These are phyloP conservation scores for Megalops cyprinoides DNA, from an alignment of 2,797 vertebrate genomes.

Conservation along the genomic window DNA sequence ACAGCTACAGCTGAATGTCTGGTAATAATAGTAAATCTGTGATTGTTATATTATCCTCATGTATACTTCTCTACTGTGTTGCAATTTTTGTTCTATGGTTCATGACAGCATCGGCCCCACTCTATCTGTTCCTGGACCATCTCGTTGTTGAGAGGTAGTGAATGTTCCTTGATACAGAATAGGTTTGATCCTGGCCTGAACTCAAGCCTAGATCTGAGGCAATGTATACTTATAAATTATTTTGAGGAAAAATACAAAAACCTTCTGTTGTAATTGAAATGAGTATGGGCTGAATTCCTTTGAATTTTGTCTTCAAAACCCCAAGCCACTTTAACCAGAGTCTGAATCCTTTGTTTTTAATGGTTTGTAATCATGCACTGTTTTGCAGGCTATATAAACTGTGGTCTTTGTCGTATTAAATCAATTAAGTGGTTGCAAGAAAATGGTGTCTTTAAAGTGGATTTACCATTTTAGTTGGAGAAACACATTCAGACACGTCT, in stretches of 20 bases:
- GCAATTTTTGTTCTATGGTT: neutral
- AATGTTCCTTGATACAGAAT: conserved; percentile 45
- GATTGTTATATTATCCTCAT: too few species aligned
- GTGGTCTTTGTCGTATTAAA: neutral
- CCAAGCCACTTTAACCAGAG: neutral
- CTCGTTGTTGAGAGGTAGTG: conserved; percentile 47
- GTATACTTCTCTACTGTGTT: too few species aligned
- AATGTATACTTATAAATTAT: neutral
- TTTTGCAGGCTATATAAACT: neutral
- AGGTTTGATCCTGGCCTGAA: conserved; percentile 40
- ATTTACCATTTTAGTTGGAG: too few species aligned
- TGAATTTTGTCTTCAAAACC: neutral
- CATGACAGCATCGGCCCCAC: neutral
- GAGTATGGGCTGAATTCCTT: neutral
- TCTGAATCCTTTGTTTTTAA: neutral
- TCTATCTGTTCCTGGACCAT: conserved; percentile 31
- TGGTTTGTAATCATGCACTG: neutral
- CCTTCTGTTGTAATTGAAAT: neutral
- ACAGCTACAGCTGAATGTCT: too few species aligned
- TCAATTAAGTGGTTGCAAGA: neutral
- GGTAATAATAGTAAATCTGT: too few species aligned
- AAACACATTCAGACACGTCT: neutral
- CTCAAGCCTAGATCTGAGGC: conserved; percentile 38
- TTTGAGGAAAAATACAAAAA: neutral
- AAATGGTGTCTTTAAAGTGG: neutral